A percentile compares a stretch with the other conserved stretches of the same genome.
phyloP scores from a whole-genome alignment of 2,888 invertebrate genomes.

The Macropis europaea region DNA sequence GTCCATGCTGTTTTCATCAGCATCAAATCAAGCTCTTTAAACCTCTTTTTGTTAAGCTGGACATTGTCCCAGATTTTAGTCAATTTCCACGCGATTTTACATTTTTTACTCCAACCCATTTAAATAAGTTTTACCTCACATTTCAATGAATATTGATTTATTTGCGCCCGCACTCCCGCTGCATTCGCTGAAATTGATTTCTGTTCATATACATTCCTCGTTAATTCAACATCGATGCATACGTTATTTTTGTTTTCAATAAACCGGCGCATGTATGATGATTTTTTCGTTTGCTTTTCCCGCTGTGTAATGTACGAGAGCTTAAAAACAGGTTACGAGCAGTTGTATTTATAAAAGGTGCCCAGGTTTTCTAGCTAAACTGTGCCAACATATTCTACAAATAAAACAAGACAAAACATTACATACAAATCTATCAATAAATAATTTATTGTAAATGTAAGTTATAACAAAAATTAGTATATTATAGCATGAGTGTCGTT shows the following conservation, averaged over 20 bases:
- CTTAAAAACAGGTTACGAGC: too few relatives aligned
- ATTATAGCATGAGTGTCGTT: too few relatives aligned
- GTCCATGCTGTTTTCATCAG: neutral
- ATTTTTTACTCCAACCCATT: constrained; percentile 2
- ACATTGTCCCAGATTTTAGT: neutral
- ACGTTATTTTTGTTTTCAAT: neutral
- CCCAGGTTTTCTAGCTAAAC: too few relatives aligned
- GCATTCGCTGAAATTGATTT: neutral
- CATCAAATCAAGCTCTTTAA: constrained; percentile 8
- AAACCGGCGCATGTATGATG: neutral
- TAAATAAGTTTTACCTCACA: neutral
- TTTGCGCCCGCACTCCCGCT: neutral
- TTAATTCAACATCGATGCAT: neutral
- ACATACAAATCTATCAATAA: too few relatives aligned
- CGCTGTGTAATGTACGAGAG: too few relatives aligned
- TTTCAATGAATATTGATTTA: constrained; percentile 16
- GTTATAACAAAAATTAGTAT: too few relatives aligned
- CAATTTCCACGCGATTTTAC: neutral
- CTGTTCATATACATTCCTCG: neutral
- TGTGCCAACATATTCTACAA: too few relatives aligned
- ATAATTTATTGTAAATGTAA: too few relatives aligned
- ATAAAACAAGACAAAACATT: too few relatives aligned
- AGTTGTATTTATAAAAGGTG: too few relatives aligned
- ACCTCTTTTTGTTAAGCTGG: neutral
- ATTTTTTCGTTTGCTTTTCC: too few relatives aligned